Base-by-base conservation (phyloP, 2,888 invertebrate genomes). In the Steinernema carpocapsae region DNA sequence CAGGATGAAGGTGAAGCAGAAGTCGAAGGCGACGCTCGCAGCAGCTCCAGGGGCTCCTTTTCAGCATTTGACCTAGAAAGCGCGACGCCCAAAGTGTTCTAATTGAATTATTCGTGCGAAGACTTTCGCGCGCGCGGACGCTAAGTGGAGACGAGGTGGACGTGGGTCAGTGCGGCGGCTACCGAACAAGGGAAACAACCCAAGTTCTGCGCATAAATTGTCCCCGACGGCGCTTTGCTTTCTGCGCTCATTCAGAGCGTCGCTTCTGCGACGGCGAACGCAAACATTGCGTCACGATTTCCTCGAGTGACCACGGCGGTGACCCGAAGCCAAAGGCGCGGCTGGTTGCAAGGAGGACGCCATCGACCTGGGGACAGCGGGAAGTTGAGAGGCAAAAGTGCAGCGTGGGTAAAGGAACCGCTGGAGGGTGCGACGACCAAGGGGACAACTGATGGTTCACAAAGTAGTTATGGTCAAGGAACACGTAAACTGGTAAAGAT, bases 71-170 rank as follows among this genome's bases (percentile, higher is more conserved):
- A 64, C 64, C 64, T 26, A 64, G 19, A 64, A 64, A 64, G 32
- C 64, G 64, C 64, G 56, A 22, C 56, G 56, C 56, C 64, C 32
- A 64, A 64, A 64, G 64, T 64, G 64, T 64, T 64, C 64, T 64
- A 64, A 64, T 64, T 64, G 64, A 64, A 64, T 64, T 64, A 29
- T 64, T 64, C 64, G 37, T 29, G 64, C 64, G 64, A 64, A 64
- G 64, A 64, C 64, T 64, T 64, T 64, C 64, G 64, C 64, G 56
- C 64, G 56, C 56, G 56, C 56, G 3, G 64, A 32, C 64, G 64
- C 64, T 64, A 64, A 64, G 64, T 64, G 64, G 64, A 64, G 64
- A 29, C 64, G 32, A 64, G 37, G 37, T 64, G 64, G 64, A 64
- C 64, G 64, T 64, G 64, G 64, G 64, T 64, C 64, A 64, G 64